A percentile compares a stretch with the other conserved stretches of the same genome.
These are phyloP conservation scores for Drosophila barbarae DNA, from an alignment of 2,888 invertebrate species.

Conservation along the genomic window DNA sequence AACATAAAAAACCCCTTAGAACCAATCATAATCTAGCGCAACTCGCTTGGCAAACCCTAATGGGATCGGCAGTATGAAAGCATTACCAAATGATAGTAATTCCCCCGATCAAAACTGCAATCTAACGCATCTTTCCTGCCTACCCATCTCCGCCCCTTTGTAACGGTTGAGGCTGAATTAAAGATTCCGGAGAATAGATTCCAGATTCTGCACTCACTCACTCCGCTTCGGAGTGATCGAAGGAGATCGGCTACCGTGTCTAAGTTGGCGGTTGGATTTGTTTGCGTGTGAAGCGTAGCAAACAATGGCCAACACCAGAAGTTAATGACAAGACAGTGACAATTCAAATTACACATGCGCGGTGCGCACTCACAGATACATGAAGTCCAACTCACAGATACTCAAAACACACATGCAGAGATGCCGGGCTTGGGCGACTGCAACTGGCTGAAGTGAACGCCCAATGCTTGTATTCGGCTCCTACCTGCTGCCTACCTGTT, in stretches of 20 bases:
- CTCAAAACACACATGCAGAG: conserved; percentile 13
- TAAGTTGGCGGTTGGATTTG: conserved; percentile 53
- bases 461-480: conserved; percentile 50
- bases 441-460: conserved; percentile 64
- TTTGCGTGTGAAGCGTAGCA: conserved; percentile 71
- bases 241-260: conserved; percentile 56
- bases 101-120: conserved; percentile 34
- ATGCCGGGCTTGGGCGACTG: conserved; percentile 28
- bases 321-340: conserved; percentile 75
- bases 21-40: neutral
- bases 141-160: neutral
- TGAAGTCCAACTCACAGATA: neutral
- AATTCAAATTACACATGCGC: conserved; percentile 67
- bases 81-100: conserved; percentile 27
- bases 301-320: conserved; percentile 73
- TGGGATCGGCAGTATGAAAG: conserved; percentile 6
- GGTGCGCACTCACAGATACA: conserved; percentile 27
- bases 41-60: conserved; percentile 9
- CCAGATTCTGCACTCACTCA: conserved; percentile 1
- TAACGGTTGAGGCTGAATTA: conserved; percentile 31
- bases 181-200: conserved; percentile 14
- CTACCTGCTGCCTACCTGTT: conserved; percentile 65
- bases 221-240: conserved; percentile 8
- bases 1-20: neutral
- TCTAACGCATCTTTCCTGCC: conserved; percentile 19